phyloP scores from a whole-genome alignment of 2,113 vertebrate genomes.

The Pseudopodoces humilis region DNA sequence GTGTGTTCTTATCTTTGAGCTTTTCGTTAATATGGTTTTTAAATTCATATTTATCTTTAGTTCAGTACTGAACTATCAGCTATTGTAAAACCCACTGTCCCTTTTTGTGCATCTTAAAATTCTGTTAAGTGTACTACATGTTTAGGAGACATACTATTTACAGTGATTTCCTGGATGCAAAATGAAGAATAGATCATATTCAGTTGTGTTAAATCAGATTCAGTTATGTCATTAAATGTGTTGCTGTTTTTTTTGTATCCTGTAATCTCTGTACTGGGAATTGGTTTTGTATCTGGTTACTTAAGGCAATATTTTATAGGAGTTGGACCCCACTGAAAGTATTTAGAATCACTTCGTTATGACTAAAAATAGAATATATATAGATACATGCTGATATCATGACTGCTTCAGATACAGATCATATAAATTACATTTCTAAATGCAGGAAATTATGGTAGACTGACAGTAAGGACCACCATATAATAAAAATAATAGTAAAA shows the following conservation, averaged over 20 bases:
- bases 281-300: background rate
- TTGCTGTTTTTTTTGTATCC: background rate
- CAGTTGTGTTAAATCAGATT: background rate
- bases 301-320: background rate
- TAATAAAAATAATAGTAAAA: background rate
- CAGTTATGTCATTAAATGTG: background rate
- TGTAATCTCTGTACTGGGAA: background rate
- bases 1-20: background rate
- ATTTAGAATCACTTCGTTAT: background rate
- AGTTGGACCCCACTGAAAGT: background rate
- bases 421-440: background rate
- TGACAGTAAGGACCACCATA: background rate
- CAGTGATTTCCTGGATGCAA: background rate
- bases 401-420: background rate
- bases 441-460: background rate
- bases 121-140: background rate
- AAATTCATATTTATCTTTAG: background rate
- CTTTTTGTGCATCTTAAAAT: background rate
- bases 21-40: background rate
- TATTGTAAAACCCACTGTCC: background rate
- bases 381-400: background rate
- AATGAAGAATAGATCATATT: background rate
- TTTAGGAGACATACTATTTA: background rate
- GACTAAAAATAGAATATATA: background rate
- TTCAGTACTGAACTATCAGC: background rate